Conservation (phyloP, 2,113 vertebrate genomes). For the Calcarius ornatus region DNA sequence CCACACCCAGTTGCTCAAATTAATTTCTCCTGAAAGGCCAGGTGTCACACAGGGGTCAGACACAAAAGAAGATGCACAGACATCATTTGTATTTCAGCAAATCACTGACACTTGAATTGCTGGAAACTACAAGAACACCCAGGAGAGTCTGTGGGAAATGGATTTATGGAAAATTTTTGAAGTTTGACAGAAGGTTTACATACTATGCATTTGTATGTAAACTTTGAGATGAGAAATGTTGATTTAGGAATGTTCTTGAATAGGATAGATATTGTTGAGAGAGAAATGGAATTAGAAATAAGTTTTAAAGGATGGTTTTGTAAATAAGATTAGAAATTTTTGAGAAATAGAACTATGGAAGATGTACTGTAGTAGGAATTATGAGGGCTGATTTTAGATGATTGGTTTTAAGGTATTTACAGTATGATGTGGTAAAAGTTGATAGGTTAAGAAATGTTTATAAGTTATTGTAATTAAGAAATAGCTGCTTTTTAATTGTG, state of each 20-base stretch:
- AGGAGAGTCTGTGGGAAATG: not conserved
- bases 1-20: not conserved
- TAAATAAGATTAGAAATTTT: not conserved
- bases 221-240: not conserved
- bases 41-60: too few species aligned
- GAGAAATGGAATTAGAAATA: not conserved
- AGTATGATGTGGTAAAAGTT: not conserved
- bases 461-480: not conserved
- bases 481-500: not conserved
- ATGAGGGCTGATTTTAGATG: not conserved
- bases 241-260: not conserved
- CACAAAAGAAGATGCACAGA: not conserved
- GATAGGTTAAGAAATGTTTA: not conserved
- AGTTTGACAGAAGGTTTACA: not conserved
- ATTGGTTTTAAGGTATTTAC: not conserved
- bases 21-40: not conserved
- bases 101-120: not conserved
- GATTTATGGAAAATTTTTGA: not conserved
- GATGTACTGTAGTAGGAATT: not conserved
- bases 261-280: not conserved
- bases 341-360: not conserved
- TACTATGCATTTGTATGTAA: not conserved
- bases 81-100: not conserved
- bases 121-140: not conserved
- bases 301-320: not conserved